phyloP scores from a whole-genome alignment of 1,140 invertebrate genomes.

The Epicauta chinensis region DNA sequence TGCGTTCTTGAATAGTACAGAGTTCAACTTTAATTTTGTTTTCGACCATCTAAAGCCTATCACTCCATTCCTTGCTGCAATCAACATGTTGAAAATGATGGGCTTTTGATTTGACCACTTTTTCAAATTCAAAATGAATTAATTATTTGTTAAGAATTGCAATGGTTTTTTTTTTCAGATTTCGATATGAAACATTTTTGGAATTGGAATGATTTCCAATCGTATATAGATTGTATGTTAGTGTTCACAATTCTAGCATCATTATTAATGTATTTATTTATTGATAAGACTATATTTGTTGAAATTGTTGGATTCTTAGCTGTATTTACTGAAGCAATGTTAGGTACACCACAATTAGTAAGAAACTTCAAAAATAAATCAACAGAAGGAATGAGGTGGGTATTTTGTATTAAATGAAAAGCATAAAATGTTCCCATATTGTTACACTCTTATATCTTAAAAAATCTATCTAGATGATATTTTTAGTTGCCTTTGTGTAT shows the following conservation, averaged over 20 bases:
- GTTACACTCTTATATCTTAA: too few relatives aligned
- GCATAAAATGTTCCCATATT: too few relatives aligned
- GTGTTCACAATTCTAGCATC: conserved; percentile 78
- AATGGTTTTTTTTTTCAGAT: conserved; percentile 57
- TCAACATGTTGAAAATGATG: too few relatives aligned
- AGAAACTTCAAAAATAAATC: conserved; percentile 86
- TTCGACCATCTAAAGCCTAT: too few relatives aligned
- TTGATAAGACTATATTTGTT: conserved; percentile 74
- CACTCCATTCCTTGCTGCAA: too few relatives aligned
- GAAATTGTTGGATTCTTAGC: conserved; percentile 89
- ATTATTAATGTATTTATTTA: conserved; percentile 80
- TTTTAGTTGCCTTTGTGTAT: too few relatives aligned
- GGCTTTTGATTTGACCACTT: too few relatives aligned
- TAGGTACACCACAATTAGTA: conserved; percentile 89
- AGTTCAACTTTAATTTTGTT: too few relatives aligned
- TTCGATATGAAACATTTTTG: conserved; percentile 91
- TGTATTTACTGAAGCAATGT: conserved; percentile 92
- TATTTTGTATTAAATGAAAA: background rate
- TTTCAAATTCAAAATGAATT: too few relatives aligned
- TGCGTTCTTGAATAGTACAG: too few relatives aligned
- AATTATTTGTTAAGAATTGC: too few relatives aligned
- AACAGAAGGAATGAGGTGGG: conserved; percentile 94
- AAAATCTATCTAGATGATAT: too few relatives aligned
- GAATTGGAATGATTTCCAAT: conserved; percentile 98
- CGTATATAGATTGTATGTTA: conserved; percentile 89